Conservation (phyloP, 2,888 invertebrate genomes). For the Frankliniella intonsa region DNA sequence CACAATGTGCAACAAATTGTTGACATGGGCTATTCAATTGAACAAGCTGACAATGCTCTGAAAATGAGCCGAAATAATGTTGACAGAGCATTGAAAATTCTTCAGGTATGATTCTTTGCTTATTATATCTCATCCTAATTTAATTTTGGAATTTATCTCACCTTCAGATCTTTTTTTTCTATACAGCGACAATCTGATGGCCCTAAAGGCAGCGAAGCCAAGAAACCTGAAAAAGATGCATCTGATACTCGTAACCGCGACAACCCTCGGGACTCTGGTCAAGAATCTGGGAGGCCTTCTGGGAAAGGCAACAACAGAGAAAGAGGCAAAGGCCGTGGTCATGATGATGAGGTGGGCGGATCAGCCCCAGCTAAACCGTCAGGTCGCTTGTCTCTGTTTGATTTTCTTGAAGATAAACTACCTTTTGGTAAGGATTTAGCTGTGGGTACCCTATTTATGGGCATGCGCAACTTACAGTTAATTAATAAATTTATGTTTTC, state of each 20-base stretch:
- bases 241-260: conserved; percentile 11
- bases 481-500: conserved; percentile 28
- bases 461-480: background rate
- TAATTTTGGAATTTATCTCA: background rate
- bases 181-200: conserved; percentile 37
- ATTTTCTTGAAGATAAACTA: conserved; percentile 76
- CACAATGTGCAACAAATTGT: conserved; percentile 73
- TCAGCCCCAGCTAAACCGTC: conserved; percentile 57
- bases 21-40: conserved; percentile 71
- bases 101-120: conserved; percentile 47
- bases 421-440: conserved; percentile 44
- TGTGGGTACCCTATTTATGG: background rate
- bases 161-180: background rate
- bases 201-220: conserved; percentile 32
- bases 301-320: conserved; percentile 53
- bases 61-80: conserved; percentile 68
- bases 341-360: conserved; percentile 37
- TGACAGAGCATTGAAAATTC: conserved; percentile 59
- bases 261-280: conserved; percentile 43
- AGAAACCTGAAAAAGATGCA: conserved; percentile 28
- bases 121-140: conserved; percentile 7
- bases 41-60: conserved; percentile 70
- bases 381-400: conserved; percentile 73
- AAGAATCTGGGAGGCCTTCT: conserved; percentile 39
- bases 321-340: conserved; percentile 43